Evolutionary conservation across 2,888 invertebrate species (phyloP), one percentile per base, ranked within the genome.

Genomic region (Phaonia tiefii): DNA sequence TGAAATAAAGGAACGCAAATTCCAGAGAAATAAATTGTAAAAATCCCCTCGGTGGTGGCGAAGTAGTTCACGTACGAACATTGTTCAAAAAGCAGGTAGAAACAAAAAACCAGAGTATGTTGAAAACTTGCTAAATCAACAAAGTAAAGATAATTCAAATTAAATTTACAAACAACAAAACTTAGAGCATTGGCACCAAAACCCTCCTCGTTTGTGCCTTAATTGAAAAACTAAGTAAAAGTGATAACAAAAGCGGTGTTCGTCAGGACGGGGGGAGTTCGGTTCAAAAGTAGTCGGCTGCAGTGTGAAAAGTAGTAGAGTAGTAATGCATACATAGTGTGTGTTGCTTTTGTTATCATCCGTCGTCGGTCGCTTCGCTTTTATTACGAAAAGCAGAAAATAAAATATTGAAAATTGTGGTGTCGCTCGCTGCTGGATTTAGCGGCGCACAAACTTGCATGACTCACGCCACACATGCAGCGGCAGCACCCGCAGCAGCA

Each of bases 391-490:
- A 54, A 71, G 46, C 22, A 17, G 71, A 39, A 67, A 63, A 58
- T 60, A 71, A 74, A 31, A 31, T 8, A 31, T 8, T 31, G 60
- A 31, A 60, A 77, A 77, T 70, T 82, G 78, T 79, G 44, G 69
- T 69, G 54, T 75, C 31, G 66, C 31, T 31, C 54, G 79, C 67
- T 74, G 73, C 67, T 75, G 70, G 56, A 65, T 74, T 73, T 82
- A 82, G 79, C 79, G 77, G 56, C 72, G 51, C 70, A 79, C 60
- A 75, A 73, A 75, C 71, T 82, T 83, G 84, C 66, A 84, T 84
- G 84, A 84, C 80, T 84, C 84, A 85, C 80, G 51, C 75, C 66
- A 66, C 63, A 63, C 54, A 76, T 76, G 76, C 74, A 77, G 20
- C 58, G 54, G 51, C 75, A 66, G 58, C 56, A 56, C 63, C 76